Conservation (phyloP, 2,888 invertebrate genomes). For the Halictus quadricinctus region DNA sequence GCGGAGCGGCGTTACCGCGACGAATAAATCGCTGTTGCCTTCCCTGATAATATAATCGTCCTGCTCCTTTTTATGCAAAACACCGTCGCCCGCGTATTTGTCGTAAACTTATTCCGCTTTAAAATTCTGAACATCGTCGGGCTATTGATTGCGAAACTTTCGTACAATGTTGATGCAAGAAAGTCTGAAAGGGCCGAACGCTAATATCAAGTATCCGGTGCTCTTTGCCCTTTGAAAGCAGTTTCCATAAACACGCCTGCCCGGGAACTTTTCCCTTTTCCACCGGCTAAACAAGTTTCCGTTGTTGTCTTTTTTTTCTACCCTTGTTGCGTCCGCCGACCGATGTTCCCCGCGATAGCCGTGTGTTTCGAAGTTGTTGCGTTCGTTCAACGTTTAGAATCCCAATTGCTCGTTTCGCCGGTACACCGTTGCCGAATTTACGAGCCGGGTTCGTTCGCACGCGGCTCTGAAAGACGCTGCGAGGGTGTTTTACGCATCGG, state of each 20-base stretch:
- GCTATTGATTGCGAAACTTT: conserved; percentile 53
- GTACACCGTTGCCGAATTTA: conserved; percentile 5
- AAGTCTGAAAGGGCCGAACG: conserved; percentile 32
- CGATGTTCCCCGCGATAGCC: conserved; percentile 2
- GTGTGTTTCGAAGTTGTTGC: not conserved
- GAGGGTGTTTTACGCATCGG: conserved; percentile 25
- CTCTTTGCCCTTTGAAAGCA: conserved; percentile 34
- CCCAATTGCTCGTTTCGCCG: not conserved
- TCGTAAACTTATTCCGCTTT: conserved; percentile 34
- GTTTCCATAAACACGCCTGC: conserved; percentile 49
- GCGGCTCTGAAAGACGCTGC: not conserved
- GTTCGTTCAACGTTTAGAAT: not conserved
- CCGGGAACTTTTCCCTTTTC: conserved; percentile 30
- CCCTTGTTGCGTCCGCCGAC: not conserved
- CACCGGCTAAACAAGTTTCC: conserved; percentile 31
- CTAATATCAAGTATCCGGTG: conserved; percentile 44
- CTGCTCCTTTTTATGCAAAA: conserved; percentile 1
- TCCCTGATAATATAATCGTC: conserved; percentile 13
- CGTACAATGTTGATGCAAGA: conserved; percentile 25
- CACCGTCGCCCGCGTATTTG: not conserved
- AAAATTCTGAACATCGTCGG: conserved; percentile 29
- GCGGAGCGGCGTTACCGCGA: not conserved
- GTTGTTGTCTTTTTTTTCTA: not conserved
- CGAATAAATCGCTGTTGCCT: not conserved
- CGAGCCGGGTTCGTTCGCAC: not conserved